These are phyloP conservation scores for Caenorhabditis wallacei DNA, from an alignment of 2,888 invertebrate species.

Conservation along the genomic window DNA sequence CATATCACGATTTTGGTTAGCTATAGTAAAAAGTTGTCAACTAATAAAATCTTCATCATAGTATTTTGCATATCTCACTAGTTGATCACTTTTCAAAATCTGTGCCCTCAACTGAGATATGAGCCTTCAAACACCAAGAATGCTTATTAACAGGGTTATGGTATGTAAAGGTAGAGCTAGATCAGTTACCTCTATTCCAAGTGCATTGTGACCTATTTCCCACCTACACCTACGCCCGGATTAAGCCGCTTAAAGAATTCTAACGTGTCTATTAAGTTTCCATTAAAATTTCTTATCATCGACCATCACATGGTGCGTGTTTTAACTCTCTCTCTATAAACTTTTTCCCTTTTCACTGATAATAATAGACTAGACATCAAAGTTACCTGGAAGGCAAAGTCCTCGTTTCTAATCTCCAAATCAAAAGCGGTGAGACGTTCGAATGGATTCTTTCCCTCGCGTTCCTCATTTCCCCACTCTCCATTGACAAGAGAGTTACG, in stretches of 20 bases:
- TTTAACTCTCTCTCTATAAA: neutral
- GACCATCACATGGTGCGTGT: slow-evolving; percentile 1
- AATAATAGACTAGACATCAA: slow-evolving; percentile 21
- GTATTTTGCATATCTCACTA: too few species aligned
- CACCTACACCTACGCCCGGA: slow-evolving; percentile 7
- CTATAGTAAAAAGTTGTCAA: too few species aligned
- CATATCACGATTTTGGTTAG: too few species aligned
- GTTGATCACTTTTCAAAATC: too few species aligned
- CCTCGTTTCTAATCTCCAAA: slow-evolving; percentile 79
- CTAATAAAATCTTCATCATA: too few species aligned
- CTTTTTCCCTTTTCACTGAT: neutral
- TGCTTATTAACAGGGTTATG: too few species aligned
- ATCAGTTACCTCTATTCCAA: neutral
- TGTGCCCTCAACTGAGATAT: too few species aligned
- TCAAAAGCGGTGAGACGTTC: slow-evolving; percentile 78
- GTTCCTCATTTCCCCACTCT: slow-evolving; percentile 80
- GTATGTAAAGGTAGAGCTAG: too few species aligned
- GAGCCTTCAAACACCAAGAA: too few species aligned
- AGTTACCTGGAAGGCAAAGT: slow-evolving; percentile 78
- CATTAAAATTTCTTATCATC: slow-evolving; percentile 21
- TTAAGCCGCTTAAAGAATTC: neutral
- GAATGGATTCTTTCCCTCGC: slow-evolving; percentile 77
- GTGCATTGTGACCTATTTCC: neutral
- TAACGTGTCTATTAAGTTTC: slow-evolving; percentile 27
- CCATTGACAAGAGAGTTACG: slow-evolving; percentile 74